Conservation (phyloP, 2,797 vertebrate genomes). For the Hylomyscus alleni region DNA sequence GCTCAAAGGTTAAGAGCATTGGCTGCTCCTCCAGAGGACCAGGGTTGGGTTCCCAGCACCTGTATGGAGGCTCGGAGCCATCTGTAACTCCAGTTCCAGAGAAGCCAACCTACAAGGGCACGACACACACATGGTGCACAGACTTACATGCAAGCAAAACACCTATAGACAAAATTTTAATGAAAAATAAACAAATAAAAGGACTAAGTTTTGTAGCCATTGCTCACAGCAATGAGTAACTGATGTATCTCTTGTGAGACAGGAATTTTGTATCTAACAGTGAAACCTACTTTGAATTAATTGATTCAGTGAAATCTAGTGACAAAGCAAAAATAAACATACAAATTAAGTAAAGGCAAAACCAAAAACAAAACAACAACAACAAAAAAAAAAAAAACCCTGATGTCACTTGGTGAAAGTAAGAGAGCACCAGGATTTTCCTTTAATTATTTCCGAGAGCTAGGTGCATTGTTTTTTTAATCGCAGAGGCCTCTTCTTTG, state of each 20-base stretch:
- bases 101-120: background rate
- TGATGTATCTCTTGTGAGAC: background rate
- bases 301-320: background rate
- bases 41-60: background rate
- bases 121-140: background rate
- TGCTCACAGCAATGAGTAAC: background rate
- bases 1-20: background rate
- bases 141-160: background rate
- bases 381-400: background rate
- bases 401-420: background rate
- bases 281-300: background rate
- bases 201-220: background rate
- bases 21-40: background rate
- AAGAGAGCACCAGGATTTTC: background rate
- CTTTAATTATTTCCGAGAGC: background rate
- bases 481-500: background rate
- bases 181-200: background rate
- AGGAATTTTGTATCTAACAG: background rate
- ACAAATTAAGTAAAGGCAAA: background rate
- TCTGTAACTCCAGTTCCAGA: background rate
- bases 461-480: background rate
- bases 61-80: too few relatives aligned
- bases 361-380: background rate
- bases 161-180: background rate
- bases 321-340: background rate